These are phyloP conservation scores for Mesorhabditis belari DNA, from an alignment of 2,888 invertebrate genomes.

Conservation along the genomic window DNA sequence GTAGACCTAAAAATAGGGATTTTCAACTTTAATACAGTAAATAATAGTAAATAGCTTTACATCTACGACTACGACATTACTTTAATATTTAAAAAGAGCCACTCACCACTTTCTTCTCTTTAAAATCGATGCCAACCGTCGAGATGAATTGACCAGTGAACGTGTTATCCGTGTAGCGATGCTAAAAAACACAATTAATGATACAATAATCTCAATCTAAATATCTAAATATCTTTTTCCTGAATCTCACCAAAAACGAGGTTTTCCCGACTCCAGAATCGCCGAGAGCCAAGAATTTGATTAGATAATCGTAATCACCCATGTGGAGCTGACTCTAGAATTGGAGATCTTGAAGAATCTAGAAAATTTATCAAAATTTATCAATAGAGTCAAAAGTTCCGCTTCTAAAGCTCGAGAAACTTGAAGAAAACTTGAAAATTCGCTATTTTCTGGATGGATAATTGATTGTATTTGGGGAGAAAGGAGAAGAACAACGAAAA, in stretches of 20 bases:
- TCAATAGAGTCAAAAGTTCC: too few species aligned
- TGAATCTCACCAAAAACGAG: slow-evolving; percentile 63
- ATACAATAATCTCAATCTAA: background rate
- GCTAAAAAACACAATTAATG: slow-evolving; percentile 58
- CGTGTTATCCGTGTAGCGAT: slow-evolving; percentile 85
- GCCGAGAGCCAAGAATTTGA: slow-evolving; percentile 87
- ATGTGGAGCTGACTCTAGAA: too few species aligned
- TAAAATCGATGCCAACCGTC: slow-evolving; percentile 93
- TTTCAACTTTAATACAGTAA: background rate
- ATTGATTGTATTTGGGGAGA: too few species aligned
- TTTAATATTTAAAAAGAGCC: background rate
- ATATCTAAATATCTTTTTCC: too few species aligned
- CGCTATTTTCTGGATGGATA: too few species aligned
- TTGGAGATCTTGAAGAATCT: background rate
- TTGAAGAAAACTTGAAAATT: too few species aligned
- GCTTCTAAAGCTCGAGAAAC: too few species aligned
- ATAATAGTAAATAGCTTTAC: too few species aligned
- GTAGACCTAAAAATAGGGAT: slow-evolving; percentile 38
- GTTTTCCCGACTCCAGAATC: slow-evolving; percentile 96
- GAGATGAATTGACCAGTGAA: slow-evolving; percentile 89
- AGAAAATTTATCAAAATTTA: too few species aligned
- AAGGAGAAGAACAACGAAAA: too few species aligned
- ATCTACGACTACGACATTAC: background rate
- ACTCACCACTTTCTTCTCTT: slow-evolving; percentile 82
- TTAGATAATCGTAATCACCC: slow-evolving; percentile 78